These are phyloP conservation scores for Premnoplex brunnescens DNA, from an alignment of 2,797 vertebrate species.

Conservation along the genomic window DNA sequence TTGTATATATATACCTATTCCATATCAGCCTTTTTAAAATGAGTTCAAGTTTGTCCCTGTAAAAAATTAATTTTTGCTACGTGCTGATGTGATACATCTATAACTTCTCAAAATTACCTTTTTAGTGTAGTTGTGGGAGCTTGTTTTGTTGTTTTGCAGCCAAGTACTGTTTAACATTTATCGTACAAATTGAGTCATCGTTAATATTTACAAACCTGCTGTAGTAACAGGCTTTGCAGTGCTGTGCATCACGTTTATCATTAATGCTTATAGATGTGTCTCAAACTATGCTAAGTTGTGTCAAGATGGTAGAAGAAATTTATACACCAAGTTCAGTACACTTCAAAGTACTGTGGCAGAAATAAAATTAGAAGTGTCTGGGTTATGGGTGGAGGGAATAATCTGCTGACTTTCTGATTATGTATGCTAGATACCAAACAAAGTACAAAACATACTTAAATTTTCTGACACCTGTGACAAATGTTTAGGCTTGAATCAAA, in stretches of 20 bases:
- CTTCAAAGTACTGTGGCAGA: background rate
- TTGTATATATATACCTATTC: background rate
- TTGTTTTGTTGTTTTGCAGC: background rate
- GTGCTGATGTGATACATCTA: background rate
- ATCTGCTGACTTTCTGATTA: background rate
- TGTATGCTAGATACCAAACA: background rate
- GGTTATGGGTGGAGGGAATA: background rate
- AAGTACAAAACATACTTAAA: background rate
- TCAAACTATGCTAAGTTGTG: background rate
- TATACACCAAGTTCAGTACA: background rate
- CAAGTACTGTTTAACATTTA: background rate
- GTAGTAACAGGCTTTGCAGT: background rate
- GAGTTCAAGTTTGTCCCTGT: background rate
- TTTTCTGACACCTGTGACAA: slow-evolving; percentile 1
- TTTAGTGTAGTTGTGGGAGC: background rate
- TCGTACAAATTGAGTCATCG: background rate
- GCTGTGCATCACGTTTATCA: background rate
- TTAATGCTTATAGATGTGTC: background rate
- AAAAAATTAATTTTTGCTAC: background rate
- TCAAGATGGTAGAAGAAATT: background rate
- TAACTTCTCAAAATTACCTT: background rate
- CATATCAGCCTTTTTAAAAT: background rate
- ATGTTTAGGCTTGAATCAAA: slow-evolving; percentile 39
- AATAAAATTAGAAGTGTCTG: background rate
- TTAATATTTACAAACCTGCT: background rate